phyloP scores from a whole-genome alignment of 2,888 invertebrate species.

The Drosophila atripex region DNA sequence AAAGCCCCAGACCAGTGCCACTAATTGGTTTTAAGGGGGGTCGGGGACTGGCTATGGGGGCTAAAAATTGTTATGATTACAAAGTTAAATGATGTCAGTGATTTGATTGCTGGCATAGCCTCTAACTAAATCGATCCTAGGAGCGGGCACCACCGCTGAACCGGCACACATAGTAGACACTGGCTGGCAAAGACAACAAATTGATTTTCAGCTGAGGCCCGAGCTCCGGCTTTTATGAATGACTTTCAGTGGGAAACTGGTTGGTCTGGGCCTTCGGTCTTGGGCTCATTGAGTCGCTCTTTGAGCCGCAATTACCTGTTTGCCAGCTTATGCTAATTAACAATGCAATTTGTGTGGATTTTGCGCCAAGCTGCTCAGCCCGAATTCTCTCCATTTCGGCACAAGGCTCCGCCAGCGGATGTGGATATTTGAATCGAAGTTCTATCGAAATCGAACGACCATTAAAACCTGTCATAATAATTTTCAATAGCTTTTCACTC shows the following conservation, averaged over 20 bases:
- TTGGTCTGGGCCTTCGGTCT: conserved; percentile 33
- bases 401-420: conserved; percentile 62
- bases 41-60: not conserved
- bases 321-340: conserved; percentile 67
- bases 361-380: conserved; percentile 13
- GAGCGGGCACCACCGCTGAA: conserved; percentile 18
- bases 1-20: conserved; percentile 61
- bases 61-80: conserved; percentile 76
- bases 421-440: conserved; percentile 47
- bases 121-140: conserved; percentile 51
- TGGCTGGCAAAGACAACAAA: conserved; percentile 38
- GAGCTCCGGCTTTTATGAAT: conserved; percentile 60
- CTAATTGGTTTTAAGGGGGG: conserved; percentile 69
- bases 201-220: conserved; percentile 29
- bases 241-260: conserved; percentile 60
- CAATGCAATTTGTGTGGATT: conserved; percentile 57
- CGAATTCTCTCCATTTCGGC: conserved; percentile 45
- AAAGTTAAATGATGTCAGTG: conserved; percentile 75
- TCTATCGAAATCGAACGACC: conserved; percentile 31
- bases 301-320: conserved; percentile 55
- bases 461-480: conserved; percentile 61
- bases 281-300: conserved; percentile 21
- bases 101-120: conserved; percentile 61
- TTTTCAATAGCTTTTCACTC: conserved; percentile 34
- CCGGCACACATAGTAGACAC: conserved; percentile 16